Evolutionary conservation across 2,113 vertebrate species (phyloP).

Genomic region (Alexandromys fortis): DNA sequence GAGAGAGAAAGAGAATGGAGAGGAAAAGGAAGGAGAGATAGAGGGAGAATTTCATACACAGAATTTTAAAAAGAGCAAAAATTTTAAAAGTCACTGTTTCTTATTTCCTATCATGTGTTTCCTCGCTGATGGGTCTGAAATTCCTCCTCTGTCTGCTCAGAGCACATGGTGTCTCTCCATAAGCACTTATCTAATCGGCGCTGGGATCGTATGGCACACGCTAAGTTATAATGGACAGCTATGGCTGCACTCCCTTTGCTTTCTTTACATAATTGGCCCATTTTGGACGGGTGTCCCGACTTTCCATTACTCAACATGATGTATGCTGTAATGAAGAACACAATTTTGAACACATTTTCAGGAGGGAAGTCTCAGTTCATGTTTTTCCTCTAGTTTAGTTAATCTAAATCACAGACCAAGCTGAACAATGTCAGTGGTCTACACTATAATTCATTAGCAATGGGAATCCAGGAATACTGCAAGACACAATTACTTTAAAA

Average conservation of each 20-base stretch:
- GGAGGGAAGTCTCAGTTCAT: background rate
- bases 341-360: conserved; percentile 44
- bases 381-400: background rate
- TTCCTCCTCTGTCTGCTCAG: background rate
- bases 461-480: background rate
- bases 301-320: conserved; percentile 34
- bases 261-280: conserved; percentile 13
- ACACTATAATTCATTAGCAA: background rate
- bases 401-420: background rate
- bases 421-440: conserved; percentile 1
- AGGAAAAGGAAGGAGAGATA: background rate
- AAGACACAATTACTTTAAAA: background rate
- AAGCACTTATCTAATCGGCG: background rate
- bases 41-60: background rate
- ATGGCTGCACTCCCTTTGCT: conserved; percentile 52
- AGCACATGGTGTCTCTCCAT: background rate
- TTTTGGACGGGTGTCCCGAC: background rate
- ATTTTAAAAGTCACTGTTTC: background rate
- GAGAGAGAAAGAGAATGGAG: too few relatives aligned
- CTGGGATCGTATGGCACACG: background rate
- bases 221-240: background rate
- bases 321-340: conserved; percentile 19
- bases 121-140: background rate
- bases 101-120: background rate
- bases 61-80: conserved; percentile 37